Percentiles rank a stretch among this genome's conserved stretches.
Evolutionary conservation across 2,113 vertebrate species (phyloP).

Genomic region (Alethe diademata): DNA sequence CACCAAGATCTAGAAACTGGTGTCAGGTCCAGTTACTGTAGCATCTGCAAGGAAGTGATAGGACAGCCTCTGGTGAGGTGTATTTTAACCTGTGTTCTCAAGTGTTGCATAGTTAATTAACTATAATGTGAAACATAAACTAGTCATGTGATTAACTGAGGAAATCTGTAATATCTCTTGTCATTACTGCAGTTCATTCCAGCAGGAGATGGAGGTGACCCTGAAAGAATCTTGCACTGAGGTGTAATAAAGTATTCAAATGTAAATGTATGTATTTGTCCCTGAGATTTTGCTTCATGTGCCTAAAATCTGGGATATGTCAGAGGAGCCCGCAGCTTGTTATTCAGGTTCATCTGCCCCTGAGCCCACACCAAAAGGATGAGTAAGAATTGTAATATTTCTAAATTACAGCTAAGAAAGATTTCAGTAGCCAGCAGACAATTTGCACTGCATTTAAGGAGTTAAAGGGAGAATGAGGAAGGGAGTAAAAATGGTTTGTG

Average conservation of each 20-base stretch:
- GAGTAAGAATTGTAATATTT: background rate
- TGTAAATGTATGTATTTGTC: background rate
- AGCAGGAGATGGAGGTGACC: conserved; percentile 1
- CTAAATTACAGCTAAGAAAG: background rate
- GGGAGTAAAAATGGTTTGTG: background rate
- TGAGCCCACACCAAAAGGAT: background rate
- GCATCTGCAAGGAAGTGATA: background rate
- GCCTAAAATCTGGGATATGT: background rate
- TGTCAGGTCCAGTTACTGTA: background rate
- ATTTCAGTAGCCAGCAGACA: background rate
- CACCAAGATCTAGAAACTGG: background rate
- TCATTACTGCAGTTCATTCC: background rate
- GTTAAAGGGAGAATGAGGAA: background rate
- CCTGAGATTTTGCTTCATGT: background rate
- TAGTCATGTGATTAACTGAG: background rate
- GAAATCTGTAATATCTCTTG: background rate
- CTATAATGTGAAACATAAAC: conserved; percentile 8
- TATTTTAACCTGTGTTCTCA: conserved; percentile 9
- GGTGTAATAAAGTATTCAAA: background rate
- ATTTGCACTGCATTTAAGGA: background rate
- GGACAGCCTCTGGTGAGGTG: background rate
- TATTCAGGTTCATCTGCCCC: background rate
- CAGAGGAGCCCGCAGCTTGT: background rate
- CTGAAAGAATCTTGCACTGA: background rate
- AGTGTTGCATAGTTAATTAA: background rate